phyloP scores from a whole-genome alignment of 2,888 invertebrate genomes.

The Philopedon plagiatum region DNA sequence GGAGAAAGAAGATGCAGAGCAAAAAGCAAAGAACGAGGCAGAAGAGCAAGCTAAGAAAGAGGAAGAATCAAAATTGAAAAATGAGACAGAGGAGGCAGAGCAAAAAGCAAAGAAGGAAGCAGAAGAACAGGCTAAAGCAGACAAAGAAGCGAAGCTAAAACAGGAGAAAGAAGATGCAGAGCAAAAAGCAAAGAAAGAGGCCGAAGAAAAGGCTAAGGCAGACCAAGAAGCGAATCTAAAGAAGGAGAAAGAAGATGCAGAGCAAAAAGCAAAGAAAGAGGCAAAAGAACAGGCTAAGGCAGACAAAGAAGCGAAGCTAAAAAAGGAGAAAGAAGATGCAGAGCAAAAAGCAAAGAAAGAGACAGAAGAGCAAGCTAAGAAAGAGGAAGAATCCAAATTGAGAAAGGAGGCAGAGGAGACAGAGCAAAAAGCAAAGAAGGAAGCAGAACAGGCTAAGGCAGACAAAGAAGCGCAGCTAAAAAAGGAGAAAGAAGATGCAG shows the following conservation, averaged over 20 bases:
- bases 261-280: slow-evolving; percentile 38
- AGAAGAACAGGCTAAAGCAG: slow-evolving; percentile 45
- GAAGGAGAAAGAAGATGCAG: slow-evolving; percentile 48
- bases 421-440: slow-evolving; percentile 51
- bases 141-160: slow-evolving; percentile 37
- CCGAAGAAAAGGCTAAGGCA: slow-evolving; percentile 43
- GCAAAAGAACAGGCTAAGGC: slow-evolving; percentile 33
- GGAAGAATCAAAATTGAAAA: slow-evolving; percentile 52
- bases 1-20: slow-evolving; percentile 48
- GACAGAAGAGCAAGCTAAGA: slow-evolving; percentile 30
- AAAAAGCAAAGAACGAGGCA: slow-evolving; percentile 33
- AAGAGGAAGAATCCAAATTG: slow-evolving; percentile 43
- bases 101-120: slow-evolving; percentile 44
- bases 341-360: slow-evolving; percentile 48
- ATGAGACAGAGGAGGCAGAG: slow-evolving; percentile 18
- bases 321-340: slow-evolving; percentile 49
- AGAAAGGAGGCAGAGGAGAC: slow-evolving; percentile 48
- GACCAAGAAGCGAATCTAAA: slow-evolving; percentile 31
- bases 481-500: slow-evolving; percentile 38
- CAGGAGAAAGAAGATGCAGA: slow-evolving; percentile 42
- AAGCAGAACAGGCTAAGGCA: slow-evolving; percentile 48
- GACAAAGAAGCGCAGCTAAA: not conserved
- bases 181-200: slow-evolving; percentile 39
- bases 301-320: slow-evolving; percentile 35
- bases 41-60: slow-evolving; percentile 52